A percentile compares a stretch with the other conserved stretches of the same genome.
These are phyloP conservation scores for Antechinus stuartii DNA, from an alignment of 2,113 vertebrate species.

Conservation along the genomic window DNA sequence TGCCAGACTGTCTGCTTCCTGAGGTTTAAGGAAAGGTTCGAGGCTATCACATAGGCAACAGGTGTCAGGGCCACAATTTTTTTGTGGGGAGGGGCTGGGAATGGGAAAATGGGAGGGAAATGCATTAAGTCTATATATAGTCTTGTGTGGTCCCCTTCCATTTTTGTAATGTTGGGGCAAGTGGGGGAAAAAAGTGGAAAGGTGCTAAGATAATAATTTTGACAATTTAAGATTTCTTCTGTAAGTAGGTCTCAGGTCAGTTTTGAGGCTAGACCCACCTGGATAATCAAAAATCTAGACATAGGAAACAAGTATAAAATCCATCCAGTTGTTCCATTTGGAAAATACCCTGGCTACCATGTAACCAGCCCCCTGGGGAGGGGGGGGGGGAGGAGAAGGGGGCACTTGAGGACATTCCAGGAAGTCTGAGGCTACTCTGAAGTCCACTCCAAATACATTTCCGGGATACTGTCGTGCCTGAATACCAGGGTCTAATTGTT, in stretches of 20 bases:
- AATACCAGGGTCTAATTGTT: conserved; percentile 82
- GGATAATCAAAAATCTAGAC: neutral
- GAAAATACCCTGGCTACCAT: neutral
- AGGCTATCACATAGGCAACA: neutral
- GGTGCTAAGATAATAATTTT: neutral
- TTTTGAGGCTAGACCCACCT: neutral
- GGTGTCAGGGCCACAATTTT: neutral
- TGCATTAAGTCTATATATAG: neutral
- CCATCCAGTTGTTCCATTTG: neutral
- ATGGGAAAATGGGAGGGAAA: neutral
- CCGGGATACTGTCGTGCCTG: conserved; percentile 53
- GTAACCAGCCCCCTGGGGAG: neutral
- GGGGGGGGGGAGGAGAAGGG: neutral
- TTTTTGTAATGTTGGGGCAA: neutral
- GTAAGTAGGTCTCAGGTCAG: neutral
- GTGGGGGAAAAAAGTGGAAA: neutral
- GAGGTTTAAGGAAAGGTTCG: neutral
- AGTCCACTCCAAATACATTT: conserved; percentile 30
- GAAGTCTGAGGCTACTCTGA: neutral
- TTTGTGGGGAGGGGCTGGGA: neutral
- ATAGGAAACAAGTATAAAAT: neutral
- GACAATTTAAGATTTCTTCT: neutral
- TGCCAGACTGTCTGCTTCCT: neutral
- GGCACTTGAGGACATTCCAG: neutral
- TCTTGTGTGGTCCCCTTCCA: neutral